Percentiles rank a stretch among this genome's conserved stretches.
phyloP scores from a whole-genome alignment of 2,797 vertebrate species.

The Anisognathus igniventris region DNA sequence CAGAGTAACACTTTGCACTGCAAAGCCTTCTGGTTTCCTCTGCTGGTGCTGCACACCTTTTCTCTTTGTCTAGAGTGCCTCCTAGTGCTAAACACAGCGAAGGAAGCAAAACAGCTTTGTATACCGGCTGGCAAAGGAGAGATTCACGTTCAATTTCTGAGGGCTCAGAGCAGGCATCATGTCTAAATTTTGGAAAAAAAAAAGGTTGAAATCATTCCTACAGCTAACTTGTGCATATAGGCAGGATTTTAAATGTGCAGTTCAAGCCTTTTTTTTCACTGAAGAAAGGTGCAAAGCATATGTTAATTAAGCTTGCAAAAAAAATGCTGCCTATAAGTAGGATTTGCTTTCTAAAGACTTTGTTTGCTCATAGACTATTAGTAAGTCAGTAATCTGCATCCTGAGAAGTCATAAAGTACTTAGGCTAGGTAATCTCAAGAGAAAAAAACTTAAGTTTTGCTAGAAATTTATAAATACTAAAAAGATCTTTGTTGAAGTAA shows the following conservation, averaged over 20 bases:
- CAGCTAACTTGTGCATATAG: background rate
- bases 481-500: background rate
- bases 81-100: background rate
- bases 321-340: background rate
- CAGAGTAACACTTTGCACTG: accelerated
- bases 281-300: background rate
- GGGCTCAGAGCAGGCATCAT: background rate
- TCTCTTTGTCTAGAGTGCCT: background rate
- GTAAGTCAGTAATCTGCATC: background rate
- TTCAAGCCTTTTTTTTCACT: background rate
- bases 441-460: background rate
- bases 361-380: background rate
- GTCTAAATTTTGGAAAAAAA: background rate
- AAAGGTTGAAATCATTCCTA: background rate
- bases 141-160: background rate
- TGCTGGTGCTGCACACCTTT: accelerated
- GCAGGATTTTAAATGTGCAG: background rate
- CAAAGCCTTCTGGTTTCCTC: accelerated
- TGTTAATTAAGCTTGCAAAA: background rate
- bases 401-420: background rate
- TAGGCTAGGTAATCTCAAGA: background rate
- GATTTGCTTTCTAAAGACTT: background rate
- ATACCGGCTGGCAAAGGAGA: background rate
- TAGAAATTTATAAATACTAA: background rate
- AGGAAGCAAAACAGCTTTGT: background rate